These are phyloP conservation scores for Pseudorasbora parva DNA, from an alignment of 2,113 vertebrate genomes.

Conservation along the genomic window DNA sequence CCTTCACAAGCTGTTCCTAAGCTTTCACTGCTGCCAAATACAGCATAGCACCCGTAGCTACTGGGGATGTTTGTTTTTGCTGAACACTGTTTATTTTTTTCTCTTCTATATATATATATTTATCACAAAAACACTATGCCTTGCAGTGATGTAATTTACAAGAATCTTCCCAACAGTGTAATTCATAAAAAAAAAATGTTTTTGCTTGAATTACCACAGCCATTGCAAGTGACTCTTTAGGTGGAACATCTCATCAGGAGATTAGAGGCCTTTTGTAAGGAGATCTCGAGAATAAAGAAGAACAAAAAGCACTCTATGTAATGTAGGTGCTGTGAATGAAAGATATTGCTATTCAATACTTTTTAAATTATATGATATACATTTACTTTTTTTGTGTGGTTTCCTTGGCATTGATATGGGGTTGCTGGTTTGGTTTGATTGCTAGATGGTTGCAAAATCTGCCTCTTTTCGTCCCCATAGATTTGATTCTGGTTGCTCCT, in stretches of 20 bases:
- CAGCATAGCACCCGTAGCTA: conserved; percentile 50
- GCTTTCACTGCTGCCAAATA: conserved; percentile 61
- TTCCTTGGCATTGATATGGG: background rate
- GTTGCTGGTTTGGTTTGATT: background rate
- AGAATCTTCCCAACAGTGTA: conserved; percentile 58
- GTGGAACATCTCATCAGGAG: background rate
- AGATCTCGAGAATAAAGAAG: background rate
- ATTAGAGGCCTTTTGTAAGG: background rate
- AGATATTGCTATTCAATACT: background rate
- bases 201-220: conserved; percentile 45
- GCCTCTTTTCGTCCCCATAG: background rate
- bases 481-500: background rate
- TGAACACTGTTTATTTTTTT: conserved; percentile 70
- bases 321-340: background rate
- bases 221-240: conserved; percentile 10
- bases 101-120: conserved; percentile 53
- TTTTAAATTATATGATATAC: background rate
- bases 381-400: background rate
- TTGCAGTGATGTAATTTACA: conserved; percentile 67
- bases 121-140: conserved; percentile 56
- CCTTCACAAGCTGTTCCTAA: conserved; percentile 69
- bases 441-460: background rate
- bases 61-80: conserved; percentile 69
- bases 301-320: background rate
- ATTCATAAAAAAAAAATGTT: conserved; percentile 65